phyloP scores from a whole-genome alignment of 1,140 invertebrate genomes.

The Drosophila micromelanica region DNA sequence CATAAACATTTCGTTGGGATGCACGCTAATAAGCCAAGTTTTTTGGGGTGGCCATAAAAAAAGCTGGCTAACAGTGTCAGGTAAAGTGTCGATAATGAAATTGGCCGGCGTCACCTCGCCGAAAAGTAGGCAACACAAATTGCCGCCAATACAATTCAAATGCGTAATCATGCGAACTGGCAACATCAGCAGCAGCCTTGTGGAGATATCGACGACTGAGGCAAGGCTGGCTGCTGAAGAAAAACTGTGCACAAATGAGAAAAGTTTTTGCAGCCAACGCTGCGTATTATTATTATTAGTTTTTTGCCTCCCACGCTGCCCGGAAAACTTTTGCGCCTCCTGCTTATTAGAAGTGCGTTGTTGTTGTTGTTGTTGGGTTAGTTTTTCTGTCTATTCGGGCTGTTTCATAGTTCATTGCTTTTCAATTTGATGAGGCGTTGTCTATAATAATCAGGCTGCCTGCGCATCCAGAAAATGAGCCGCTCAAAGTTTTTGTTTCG shows the following conservation, averaged over 20 bases:
- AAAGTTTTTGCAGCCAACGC: constrained; percentile 70
- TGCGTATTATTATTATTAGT: constrained; percentile 80
- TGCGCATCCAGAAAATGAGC: constrained; percentile 64
- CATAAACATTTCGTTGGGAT: constrained; percentile 29
- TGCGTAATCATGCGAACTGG: constrained; percentile 73
- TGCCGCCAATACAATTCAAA: constrained; percentile 74
- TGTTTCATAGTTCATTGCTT: constrained; percentile 84
- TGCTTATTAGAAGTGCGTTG: constrained; percentile 39
- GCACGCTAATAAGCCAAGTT: constrained; percentile 49
- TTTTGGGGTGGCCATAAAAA: constrained; percentile 18
- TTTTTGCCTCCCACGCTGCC: constrained; percentile 52
- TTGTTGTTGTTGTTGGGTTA: constrained; percentile 39
- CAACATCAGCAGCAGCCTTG: constrained; percentile 5
- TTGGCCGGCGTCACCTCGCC: constrained; percentile 23
- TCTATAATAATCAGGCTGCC: constrained; percentile 78
- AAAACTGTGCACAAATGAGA: constrained; percentile 72
- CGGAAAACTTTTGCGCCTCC: constrained; percentile 56
- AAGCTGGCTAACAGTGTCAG: constrained; percentile 26
- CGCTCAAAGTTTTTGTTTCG: constrained; percentile 53
- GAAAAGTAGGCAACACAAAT: constrained; percentile 28
- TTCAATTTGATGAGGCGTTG: constrained; percentile 84
- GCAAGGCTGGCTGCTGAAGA: neutral
- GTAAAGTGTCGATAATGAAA: constrained; percentile 47
- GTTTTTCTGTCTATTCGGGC: constrained; percentile 37
- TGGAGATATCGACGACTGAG: constrained; percentile 6